Percentiles rank a stretch among this genome's conserved stretches.
Conservation (phyloP, 2,113 vertebrate genomes). For the Neotragus moschatus region DNA sequence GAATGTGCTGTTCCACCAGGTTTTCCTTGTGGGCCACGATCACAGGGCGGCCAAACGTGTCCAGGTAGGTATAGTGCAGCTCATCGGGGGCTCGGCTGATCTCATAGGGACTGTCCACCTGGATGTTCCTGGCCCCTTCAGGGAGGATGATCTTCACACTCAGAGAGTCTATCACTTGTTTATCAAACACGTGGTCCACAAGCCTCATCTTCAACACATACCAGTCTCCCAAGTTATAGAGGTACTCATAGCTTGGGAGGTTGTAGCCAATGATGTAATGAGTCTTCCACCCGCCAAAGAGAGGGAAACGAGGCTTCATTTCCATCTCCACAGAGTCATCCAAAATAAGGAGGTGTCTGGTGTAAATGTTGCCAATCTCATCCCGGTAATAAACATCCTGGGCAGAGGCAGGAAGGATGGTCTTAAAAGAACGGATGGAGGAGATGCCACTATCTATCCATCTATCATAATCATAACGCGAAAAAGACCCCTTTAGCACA, state of each 20-base stretch:
- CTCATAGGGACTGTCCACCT: slow-evolving; percentile 94
- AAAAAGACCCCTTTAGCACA: slow-evolving; percentile 93
- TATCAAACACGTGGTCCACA: slow-evolving; percentile 97
- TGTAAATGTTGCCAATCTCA: slow-evolving; percentile 98
- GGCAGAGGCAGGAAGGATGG: slow-evolving; percentile 96
- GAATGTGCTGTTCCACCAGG: slow-evolving; percentile 97
- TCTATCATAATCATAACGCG: slow-evolving; percentile 97
- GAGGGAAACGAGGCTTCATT: slow-evolving; percentile 95
- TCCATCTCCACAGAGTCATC: slow-evolving; percentile 99
- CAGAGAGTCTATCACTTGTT: slow-evolving; percentile 94
- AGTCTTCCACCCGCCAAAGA: slow-evolving; percentile 99
- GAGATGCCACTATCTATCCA: slow-evolving; percentile 98
- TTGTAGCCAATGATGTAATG: slow-evolving; percentile 98
- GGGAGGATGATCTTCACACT: slow-evolving; percentile 96
- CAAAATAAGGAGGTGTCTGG: slow-evolving; percentile 94
- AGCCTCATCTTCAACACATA: slow-evolving; percentile 98
- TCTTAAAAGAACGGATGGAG: slow-evolving; percentile 98
- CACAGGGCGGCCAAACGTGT: slow-evolving; percentile 95
- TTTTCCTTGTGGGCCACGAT: slow-evolving; percentile 95
- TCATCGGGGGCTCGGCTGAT: slow-evolving; percentile 89
- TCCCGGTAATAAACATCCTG: slow-evolving; percentile 98
- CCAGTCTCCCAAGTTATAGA: slow-evolving; percentile 96
- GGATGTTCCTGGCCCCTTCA: slow-evolving; percentile 96
- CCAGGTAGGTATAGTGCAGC: slow-evolving; percentile 96
- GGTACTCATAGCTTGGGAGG: slow-evolving; percentile 98